Base-by-base conservation (phyloP, 2,113 vertebrate genomes). In the Desmodus rotundus region DNA sequence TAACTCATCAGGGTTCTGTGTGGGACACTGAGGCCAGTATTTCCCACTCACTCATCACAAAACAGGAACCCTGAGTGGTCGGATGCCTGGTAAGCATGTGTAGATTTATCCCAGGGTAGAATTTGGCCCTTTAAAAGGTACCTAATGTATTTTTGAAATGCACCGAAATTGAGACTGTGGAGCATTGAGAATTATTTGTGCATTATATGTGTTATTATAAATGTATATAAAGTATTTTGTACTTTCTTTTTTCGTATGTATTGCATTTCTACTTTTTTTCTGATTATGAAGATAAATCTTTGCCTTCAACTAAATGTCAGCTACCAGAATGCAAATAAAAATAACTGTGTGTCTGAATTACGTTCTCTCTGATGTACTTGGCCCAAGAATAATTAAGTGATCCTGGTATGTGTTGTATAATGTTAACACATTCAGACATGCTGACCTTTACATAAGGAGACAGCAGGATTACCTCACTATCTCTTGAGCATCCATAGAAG, bases 81-180 rank as follows among this genome's bases (percentile, higher is more conserved):
- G 65, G n/a, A 20, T 91, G 33, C 50, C 47, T 76, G 19, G 41
- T 47, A 38, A 92, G 15, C 16, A 33, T 47, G 3, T 58, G 45
- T 90, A 73, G 52, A 11, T 95, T 96, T 92, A 72, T 84, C 38
- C 19, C 36, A n/a, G 16, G n/a, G 56, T 45, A 95, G 67, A 86
- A 61, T 5, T 19, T 93, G 8, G 52, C 89, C 17, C 80, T 91
- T 89, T 91, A 52, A 96, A 95, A 90, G 36, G 47, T 68, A 19
- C 7, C 16, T 9, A 72, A 19, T 77, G 8, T 83, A 14, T 80
- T 96, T 95, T 95, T 97, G 38, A 92, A 97, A 77, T 76, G 58
- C 7, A 9, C 38, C 72, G 52, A 96, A 85, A 72, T 78, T 88
- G 67, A 91, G 33, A 83, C 38, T 77, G 45, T 89, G 28, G 19